A percentile compares a stretch with the other conserved stretches of the same genome.
Evolutionary conservation across 2,888 invertebrate species (phyloP).

Genomic region (Crioceris asparagi): DNA sequence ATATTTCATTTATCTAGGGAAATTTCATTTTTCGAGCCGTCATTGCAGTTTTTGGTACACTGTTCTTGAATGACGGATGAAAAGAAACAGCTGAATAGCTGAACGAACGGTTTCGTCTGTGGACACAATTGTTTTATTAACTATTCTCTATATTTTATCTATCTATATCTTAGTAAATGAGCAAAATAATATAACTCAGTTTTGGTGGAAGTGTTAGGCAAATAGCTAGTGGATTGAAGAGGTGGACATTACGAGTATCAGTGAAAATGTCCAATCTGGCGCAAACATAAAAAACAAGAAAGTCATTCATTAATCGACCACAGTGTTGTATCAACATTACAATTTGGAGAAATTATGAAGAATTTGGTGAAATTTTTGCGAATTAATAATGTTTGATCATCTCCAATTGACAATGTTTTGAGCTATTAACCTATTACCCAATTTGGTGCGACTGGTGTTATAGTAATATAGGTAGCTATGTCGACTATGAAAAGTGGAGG

Average conservation of each 20-base stretch:
- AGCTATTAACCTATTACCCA: conserved; percentile 22
- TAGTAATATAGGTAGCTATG: conserved; percentile 26
- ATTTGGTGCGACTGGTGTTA: conserved; percentile 27
- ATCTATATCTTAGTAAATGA: neutral
- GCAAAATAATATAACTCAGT: neutral
- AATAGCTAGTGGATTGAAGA: neutral
- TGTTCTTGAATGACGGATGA: too few species aligned
- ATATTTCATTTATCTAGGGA: too few species aligned
- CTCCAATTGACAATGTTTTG: conserved; percentile 16
- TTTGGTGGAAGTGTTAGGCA: neutral
- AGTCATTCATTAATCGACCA: conserved; percentile 16
- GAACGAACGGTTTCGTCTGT: neutral
- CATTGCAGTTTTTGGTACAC: too few species aligned
- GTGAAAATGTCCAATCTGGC: conserved; percentile 20
- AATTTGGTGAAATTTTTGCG: conserved; percentile 12
- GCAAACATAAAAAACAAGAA: conserved; percentile 21
- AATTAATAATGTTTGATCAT: conserved; percentile 14
- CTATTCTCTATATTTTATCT: neutral
- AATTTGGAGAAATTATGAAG: conserved; percentile 18
- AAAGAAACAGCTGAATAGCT: neutral
- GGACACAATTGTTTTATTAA: neutral
- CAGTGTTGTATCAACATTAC: conserved; percentile 11
- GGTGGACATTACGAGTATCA: conserved; percentile 12
- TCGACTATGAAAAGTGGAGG: conserved; percentile 61
- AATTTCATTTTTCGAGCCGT: too few species aligned